phyloP scores from a whole-genome alignment of 2,888 invertebrate species.

The Steinernema carpocapsae region DNA sequence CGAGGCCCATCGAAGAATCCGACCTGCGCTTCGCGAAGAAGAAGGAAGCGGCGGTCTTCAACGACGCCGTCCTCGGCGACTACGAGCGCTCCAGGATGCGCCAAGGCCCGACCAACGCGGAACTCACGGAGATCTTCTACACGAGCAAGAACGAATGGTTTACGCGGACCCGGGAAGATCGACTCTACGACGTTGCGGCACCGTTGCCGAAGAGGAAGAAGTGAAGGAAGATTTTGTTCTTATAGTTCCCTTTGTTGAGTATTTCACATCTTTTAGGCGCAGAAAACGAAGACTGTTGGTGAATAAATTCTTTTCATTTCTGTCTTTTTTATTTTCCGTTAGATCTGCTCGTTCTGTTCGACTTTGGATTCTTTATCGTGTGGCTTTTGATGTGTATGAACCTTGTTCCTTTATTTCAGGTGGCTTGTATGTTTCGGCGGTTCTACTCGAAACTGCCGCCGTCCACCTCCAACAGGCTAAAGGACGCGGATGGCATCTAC shows the following conservation, averaged over 20 bases:
- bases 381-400: neutral
- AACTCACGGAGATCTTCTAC: conserved; percentile 70
- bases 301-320: neutral
- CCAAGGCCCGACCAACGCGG: conserved; percentile 68
- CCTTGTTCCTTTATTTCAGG: neutral
- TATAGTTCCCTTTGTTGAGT: neutral
- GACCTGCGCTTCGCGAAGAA: conserved; percentile 16
- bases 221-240: neutral
- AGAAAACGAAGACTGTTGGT: neutral
- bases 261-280: neutral
- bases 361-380: neutral
- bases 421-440: conserved; percentile 23
- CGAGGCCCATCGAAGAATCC: conserved; percentile 53
- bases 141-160: conserved; percentile 70
- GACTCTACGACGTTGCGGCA: conserved; percentile 56
- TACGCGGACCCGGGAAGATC: conserved; percentile 66
- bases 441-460: conserved; percentile 25
- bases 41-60: neutral
- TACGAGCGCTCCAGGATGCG: conserved; percentile 26
- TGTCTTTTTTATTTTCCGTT: neutral
- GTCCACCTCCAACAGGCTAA: neutral
- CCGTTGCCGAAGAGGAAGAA: conserved; percentile 58
- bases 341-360: neutral
- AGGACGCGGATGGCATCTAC: neutral
- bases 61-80: conserved; percentile 7